Evolutionary conservation across 2,797 vertebrate genomes (phyloP), one percentile per base, ranked within the genome.

Genomic region (Chloroceryle inda): DNA sequence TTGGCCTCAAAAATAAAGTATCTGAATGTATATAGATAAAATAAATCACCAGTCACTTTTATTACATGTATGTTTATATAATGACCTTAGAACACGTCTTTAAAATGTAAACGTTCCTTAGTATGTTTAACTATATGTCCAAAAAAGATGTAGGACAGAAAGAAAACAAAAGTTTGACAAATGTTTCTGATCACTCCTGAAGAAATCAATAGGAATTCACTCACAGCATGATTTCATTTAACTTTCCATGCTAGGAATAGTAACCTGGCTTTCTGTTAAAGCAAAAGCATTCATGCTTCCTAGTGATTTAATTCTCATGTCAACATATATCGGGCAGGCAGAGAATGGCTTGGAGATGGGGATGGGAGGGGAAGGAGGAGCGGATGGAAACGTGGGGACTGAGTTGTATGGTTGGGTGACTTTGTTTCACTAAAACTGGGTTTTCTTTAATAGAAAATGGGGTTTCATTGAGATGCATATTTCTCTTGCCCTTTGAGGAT

Each of bases 111-210:
- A 96, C 88, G 17, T 95, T 94, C 78, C 95, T 94, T 97, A 92
- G 86, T 93, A 83, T 96, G 93, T 97, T 97, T 97, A 96, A 95
- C 92, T 94, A 75, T 38, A 88, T 96, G 96, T 97, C 95, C 76
- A 69, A 91, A 63, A 88, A 91, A 95, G 95, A 97, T 24, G 79
- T 93, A 94, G 95, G 92, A 85, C 68, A 95, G 97, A 97, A 95
- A 96, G 96, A 93, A 94, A 97, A 96, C 86, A 97, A 93, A 96
- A 95, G 56, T 93, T 96, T 95, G 94, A 97, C 93, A 95, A 97
- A 94, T 94, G 95, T 97, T 97, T 97, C 91, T 88, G 77, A 94
- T 97, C 97, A 94, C 83, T 96, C 75, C 95, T 82, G 29, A 83
- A 95, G 90, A 95, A 96, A 96, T 96, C 96, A 92, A 97, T 96